These are phyloP conservation scores for Oligia latruncula DNA, from an alignment of 2,888 invertebrate species.

Conservation along the genomic window DNA sequence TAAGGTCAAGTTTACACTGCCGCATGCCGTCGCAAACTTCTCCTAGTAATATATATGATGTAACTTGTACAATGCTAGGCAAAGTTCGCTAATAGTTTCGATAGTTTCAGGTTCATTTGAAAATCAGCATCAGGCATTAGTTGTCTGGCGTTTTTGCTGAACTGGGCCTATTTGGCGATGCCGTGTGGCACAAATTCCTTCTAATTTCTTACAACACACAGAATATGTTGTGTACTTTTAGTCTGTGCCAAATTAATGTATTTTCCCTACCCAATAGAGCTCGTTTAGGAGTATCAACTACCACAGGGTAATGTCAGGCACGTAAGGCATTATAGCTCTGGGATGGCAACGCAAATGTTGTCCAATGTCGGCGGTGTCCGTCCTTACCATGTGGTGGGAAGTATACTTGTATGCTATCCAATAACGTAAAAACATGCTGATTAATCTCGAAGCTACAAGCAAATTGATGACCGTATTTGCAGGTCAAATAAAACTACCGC, in stretches of 20 bases:
- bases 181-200: background rate
- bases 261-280: background rate
- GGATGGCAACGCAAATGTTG: background rate
- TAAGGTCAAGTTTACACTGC: conserved; percentile 30
- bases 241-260: background rate
- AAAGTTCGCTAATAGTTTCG: background rate
- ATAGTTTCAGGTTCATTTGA: background rate
- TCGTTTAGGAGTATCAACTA: too few relatives aligned
- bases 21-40: background rate
- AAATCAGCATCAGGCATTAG: background rate
- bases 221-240: background rate
- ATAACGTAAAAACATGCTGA: background rate
- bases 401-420: background rate
- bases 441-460: background rate
- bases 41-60: background rate
- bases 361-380: background rate
- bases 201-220: background rate
- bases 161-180: background rate
- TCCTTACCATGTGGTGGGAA: background rate
- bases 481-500: background rate
- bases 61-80: background rate
- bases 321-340: background rate
- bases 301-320: background rate
- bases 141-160: background rate
- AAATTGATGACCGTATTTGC: background rate